Evolutionary conservation across 2,113 vertebrate species (phyloP).

Genomic region (Caranx melampygus): DNA sequence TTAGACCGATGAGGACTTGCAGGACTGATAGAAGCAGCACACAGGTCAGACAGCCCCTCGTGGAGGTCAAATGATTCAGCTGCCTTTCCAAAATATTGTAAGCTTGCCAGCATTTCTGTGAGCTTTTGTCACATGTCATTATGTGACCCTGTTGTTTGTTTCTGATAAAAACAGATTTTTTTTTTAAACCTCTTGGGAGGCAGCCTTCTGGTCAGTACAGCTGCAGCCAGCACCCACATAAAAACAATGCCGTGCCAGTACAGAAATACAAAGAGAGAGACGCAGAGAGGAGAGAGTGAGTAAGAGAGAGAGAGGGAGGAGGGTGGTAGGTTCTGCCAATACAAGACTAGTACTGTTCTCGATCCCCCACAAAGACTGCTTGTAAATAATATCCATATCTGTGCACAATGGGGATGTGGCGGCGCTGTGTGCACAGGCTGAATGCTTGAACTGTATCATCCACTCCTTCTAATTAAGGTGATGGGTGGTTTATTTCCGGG

Average conservation of each 20-base stretch:
- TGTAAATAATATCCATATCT: conserved; percentile 58
- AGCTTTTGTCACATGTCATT: conserved; percentile 69
- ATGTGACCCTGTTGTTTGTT: conserved; percentile 69
- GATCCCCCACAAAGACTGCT: conserved; percentile 55
- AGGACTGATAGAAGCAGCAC: conserved; percentile 41
- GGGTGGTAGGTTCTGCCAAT: conserved; percentile 28
- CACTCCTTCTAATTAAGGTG: conserved; percentile 22
- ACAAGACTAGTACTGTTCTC: conserved; percentile 62
- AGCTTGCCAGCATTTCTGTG: conserved; percentile 41
- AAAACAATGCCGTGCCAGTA: conserved; percentile 64
- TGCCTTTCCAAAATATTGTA: conserved; percentile 49
- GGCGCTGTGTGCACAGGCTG: conserved; percentile 6
- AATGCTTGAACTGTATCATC: conserved; percentile 10
- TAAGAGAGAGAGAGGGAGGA: conserved; percentile 13
- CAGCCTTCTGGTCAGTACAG: conserved; percentile 74
- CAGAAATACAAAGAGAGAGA: conserved; percentile 55
- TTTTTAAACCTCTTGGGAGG: conserved; percentile 56
- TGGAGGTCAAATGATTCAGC: conserved; percentile 65
- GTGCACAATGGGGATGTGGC: conserved; percentile 16
- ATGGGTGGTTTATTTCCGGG: conserved; percentile 37
- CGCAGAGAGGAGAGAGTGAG: conserved; percentile 18
- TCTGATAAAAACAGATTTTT: conserved; percentile 63
- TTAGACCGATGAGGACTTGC: conserved; percentile 17
- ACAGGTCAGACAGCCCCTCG: conserved; percentile 57
- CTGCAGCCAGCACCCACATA: conserved; percentile 76